Evolutionary conservation across 1,140 invertebrate genomes (phyloP), one percentile per base, ranked within the genome.

Genomic region (Drosophila kohkoa): DNA sequence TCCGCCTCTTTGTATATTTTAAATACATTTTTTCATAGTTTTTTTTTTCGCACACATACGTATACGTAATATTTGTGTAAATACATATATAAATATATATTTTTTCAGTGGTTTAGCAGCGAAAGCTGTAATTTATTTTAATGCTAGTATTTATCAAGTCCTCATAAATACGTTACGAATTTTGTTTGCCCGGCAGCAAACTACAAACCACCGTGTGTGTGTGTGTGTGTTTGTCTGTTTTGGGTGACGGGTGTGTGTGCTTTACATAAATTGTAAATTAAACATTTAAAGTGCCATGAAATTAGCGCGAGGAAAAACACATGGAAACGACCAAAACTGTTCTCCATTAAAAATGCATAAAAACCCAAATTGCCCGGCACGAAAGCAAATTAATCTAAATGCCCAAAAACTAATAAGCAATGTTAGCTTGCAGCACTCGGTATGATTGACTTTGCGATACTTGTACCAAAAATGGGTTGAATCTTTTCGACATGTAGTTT

Each of bases 91-190:
- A 30, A 6, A 32, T 32, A 32, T 57, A 10, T 63, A 32, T n/a
- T 28, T 62, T 77, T 54, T 62, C 49, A 10, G 32, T 28, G 45
- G 46, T 64, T 76, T 76, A 76, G 58, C 63, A 55, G 45, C 59
- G 73, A 85, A 77, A 80, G 79, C 71, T 75, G 83, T 91, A 91
- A 91, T 91, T 91, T 91, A 79, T 88, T 88, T 91, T 91, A 91
- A 91, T 91, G 90, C 68, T 68, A 60, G 76, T 91, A 91, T 91
- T 91, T 91, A 91, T 91, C 75, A 75, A 60, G 32, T 49, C 6
- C 38, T 65, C 60, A 69, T 69, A 74, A 66, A 78, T 77, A 68
- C 59, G 57, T 41, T 45, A 38, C 57, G 41, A 74, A 32, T 77
- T 25, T 25, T 25, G 73, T 77, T 77, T 77, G 48, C 49, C 74